Base-by-base conservation (phyloP, 1,140 invertebrate genomes). In the Zaprionus capensis region DNA sequence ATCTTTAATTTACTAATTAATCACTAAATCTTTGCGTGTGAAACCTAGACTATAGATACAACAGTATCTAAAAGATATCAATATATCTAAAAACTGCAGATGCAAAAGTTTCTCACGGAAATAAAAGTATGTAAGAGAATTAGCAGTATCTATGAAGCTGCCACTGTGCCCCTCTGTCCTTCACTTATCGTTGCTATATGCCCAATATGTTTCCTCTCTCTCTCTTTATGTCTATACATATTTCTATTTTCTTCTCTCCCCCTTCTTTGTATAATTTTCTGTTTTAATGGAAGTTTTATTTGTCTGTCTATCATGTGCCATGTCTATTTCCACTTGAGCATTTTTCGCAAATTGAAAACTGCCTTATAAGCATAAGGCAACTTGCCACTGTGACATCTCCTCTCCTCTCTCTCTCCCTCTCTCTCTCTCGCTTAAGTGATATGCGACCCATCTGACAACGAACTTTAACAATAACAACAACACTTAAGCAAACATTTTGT, bases 341-440 rank as follows among this genome's bases (percentile, higher is more conserved):
- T 66, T 69, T 62, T 70, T 75, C 17, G 72, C 66, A 62, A 70
- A 75, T 70, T 38, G 66, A 57, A 46, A 22, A 20, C 70, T 53
- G 34, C 59, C 28, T 68, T 22, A 61, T 58, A 36, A 36, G 56
- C 38, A 38, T 46, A 17, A 17, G 41, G 31, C 11, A 7, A 34
- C 31, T 34, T 34, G 9, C 31, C 31, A 34, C 31, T 34, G 3
- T 34, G 31, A 34, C 31, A 11, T 11, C 31, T 4, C 31, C 31
- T 3, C 31, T 0, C 31, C 31, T 11, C 9, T 0, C 7, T 28
- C 1, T 15, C 15, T 15, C 36, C 20, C 28, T n/a, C 22, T 57
- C 7, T 0, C 1, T 28, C 26, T 28, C 26, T 6, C 31, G 9
- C 31, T 41, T 36, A 36, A 55, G 22, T 51, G 46, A 46, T 46